These are phyloP conservation scores for Sussaba pulchella DNA, from an alignment of 2,888 invertebrate genomes.

Conservation along the genomic window DNA sequence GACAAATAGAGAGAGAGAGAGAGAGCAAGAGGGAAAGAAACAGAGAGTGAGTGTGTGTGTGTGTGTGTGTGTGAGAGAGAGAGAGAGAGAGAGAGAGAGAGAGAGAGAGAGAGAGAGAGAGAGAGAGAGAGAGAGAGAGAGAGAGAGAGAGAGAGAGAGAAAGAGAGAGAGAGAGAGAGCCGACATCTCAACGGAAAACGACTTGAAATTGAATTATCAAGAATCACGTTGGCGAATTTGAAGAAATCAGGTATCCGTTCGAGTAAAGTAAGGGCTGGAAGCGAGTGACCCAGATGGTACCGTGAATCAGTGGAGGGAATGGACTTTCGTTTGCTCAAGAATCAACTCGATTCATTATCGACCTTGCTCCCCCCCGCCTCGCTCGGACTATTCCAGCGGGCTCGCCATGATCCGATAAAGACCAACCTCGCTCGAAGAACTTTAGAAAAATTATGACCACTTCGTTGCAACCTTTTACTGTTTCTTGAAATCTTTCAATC, in stretches of 20 bases:
- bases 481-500: constrained; percentile 9
- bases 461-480: constrained; percentile 13
- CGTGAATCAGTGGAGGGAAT: constrained; percentile 25
- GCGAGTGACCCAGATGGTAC: constrained; percentile 50
- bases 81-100: too few species aligned
- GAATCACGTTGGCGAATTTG: constrained; percentile 57
- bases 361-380: constrained; percentile 25
- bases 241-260: constrained; percentile 55
- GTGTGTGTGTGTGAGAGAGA: too few species aligned
- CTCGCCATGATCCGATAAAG: constrained; percentile 67
- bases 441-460: constrained; percentile 33
- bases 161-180: neutral
- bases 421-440: constrained; percentile 30
- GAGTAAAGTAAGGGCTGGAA: constrained; percentile 24
- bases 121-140: too few species aligned
- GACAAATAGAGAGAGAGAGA: too few species aligned
- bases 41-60: too few species aligned
- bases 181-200: constrained; percentile 24
- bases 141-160: too few species aligned
- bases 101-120: too few species aligned
- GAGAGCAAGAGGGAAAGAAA: too few species aligned
- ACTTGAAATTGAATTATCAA: constrained; percentile 61
- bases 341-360: constrained; percentile 69
- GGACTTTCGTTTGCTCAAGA: constrained; percentile 63
- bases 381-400: constrained; percentile 58